A percentile compares a stretch with the other conserved stretches of the same genome.
These are phyloP conservation scores for Oryzias melastigma DNA, from an alignment of 2,113 vertebrate species.

Conservation along the genomic window DNA sequence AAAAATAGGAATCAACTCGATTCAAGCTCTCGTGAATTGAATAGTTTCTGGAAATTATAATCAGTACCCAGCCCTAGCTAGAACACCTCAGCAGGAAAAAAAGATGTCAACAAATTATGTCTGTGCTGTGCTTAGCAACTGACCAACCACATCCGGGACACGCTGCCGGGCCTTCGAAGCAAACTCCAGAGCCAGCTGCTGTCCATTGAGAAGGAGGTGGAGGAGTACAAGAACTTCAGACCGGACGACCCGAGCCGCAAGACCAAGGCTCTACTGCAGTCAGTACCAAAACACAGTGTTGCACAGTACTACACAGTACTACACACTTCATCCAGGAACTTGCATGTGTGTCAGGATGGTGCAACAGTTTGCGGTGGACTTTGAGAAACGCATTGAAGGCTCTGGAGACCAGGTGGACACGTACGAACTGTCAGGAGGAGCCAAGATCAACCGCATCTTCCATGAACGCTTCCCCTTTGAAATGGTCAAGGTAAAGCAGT, in stretches of 20 bases:
- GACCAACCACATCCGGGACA: slow-evolving; percentile 97
- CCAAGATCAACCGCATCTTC: slow-evolving; percentile 93
- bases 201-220: slow-evolving; percentile 96
- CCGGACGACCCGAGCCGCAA: slow-evolving; percentile 93
- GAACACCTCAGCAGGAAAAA: not conserved
- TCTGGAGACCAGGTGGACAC: slow-evolving; percentile 97
- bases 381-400: slow-evolving; percentile 95
- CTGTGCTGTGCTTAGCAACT: slow-evolving; percentile 81
- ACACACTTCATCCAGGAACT: not conserved
- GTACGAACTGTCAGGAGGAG: slow-evolving; percentile 92
- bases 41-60: no score
- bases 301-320: not conserved
- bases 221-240: slow-evolving; percentile 93
- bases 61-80: no score
- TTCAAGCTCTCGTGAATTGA: no score
- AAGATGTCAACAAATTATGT: slow-evolving; percentile 73
- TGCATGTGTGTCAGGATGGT: slow-evolving; percentile 84
- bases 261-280: slow-evolving; percentile 97
- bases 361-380: slow-evolving; percentile 96
- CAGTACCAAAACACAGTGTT: slow-evolving; percentile 43
- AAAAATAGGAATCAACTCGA: no score
- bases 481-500: slow-evolving; percentile 85
- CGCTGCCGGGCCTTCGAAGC: slow-evolving; percentile 88
- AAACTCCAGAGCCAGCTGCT: slow-evolving; percentile 95
- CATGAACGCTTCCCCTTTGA: slow-evolving; percentile 96